These are phyloP conservation scores for cat (Felis catus) DNA, from an alignment of 2,113 vertebrate genomes.

Conservation along the genomic window DNA sequence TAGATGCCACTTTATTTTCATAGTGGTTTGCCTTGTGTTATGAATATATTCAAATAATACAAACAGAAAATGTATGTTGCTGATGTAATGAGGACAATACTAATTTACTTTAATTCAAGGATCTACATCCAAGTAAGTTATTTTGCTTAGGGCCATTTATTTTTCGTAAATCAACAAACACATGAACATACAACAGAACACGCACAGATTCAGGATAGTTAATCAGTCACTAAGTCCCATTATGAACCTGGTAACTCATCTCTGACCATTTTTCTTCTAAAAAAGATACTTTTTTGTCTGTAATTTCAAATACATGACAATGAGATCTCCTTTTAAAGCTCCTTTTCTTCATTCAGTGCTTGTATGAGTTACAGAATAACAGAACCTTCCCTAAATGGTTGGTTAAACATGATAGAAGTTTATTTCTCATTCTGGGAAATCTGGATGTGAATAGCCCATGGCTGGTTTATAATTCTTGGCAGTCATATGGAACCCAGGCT, in stretches of 20 bases:
- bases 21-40: background rate
- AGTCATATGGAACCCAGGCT: background rate
- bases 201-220: background rate
- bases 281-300: background rate
- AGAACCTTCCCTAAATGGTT: background rate
- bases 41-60: background rate
- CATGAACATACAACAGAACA: background rate
- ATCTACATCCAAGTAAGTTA: background rate
- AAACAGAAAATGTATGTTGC: background rate
- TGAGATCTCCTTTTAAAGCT: background rate
- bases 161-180: background rate
- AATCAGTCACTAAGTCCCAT: background rate
- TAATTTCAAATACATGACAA: background rate
- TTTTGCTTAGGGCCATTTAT: background rate
- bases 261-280: background rate
- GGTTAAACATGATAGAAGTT: background rate
- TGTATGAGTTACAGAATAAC: background rate
- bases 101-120: background rate
- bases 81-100: background rate
- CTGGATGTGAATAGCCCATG: background rate
- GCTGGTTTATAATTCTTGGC: background rate
- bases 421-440: conserved; percentile 17
- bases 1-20: background rate
- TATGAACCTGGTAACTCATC: background rate
- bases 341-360: background rate